Base-by-base conservation (phyloP, 2,888 invertebrate species). In the Lasioglossum vierecki region DNA sequence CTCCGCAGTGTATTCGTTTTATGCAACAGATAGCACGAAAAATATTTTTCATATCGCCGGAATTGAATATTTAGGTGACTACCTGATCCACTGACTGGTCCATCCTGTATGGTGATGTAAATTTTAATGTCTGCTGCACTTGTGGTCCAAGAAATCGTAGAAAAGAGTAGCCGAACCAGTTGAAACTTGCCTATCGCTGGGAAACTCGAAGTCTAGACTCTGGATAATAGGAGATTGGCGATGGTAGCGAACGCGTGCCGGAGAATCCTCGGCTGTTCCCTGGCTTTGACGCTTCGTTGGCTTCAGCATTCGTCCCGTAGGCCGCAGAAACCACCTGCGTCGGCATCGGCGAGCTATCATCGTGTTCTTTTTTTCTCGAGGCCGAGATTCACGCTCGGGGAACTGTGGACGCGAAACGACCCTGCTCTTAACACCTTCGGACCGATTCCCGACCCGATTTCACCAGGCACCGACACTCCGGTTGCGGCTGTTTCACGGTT, bases 231-330 rank as follows among this genome's bases (percentile, higher is more conserved):
- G 26, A n/a, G 57, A 26, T 4, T 4, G 11, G 9, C 0, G 57
- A 11, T n/a, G 26, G 26, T 4, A 4, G 26, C 13, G 60, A 26
- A 60, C n/a, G 75, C 77, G 80, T 74, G 85, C 76, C 44, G 80
- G 80, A 70, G 76, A 83, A 83, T 79, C 78, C 81, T 60, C 60
- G 30, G 26, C 13, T 26, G 60, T 60, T 26, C 26, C 46, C 75
- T 18, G 80, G 82, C 80, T 87, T 85, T 80, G 85, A 87, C 82
- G 87, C 63, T 85, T 87, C 87, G 85, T 86, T 86, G 86, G 86
- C 85, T 86, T 86, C 82, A 49, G 26, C 79, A 57, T 83, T 81
- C 80, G 77, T 77, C 81, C 79, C 79, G 76, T 39, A 60, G 71
- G 86, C 87, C 86, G 77, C 83, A 76, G 83, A 81, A 81, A 84